Base-by-base conservation (phyloP, 2,888 invertebrate species). In the Leptopilina myrica region DNA sequence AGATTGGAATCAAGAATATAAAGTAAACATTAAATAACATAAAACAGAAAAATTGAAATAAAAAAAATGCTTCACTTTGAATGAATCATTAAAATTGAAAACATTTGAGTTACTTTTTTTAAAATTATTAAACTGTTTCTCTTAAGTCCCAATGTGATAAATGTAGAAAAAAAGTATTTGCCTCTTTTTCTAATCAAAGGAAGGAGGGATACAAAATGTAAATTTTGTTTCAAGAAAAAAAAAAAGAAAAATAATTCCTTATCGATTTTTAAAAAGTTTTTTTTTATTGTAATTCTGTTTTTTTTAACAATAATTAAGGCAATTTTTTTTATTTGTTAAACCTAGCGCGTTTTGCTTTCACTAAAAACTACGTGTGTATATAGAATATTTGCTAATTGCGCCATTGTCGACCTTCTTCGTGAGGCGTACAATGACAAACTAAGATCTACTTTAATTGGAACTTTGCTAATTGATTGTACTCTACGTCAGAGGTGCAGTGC, bases 391-490 rank as follows among this genome's bases (percentile, higher is more conserved):
- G 77, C 75, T 78, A 76, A 64, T 76, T 75, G 53, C n/a, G n/a
- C n/a, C 73, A 73, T 53, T 53, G 56, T 33, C 53, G 73, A 56
- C 73, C 53, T 33, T 73, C 53, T 33, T 73, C 53, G 6, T 56
- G 53, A 73, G 33, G 26, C 26, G n/a, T 53, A 20, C 20, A 43
- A 64, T 73, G 76, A 78, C 76, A 69, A 84, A 76, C 83, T 83
- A 82, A 80, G 76, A 80, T 84, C 88, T 85, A 87, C 79, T 85
- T 85, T 86, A 86, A 89, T 87, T 88, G 88, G 86, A 89, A 89
- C 87, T 90, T 89, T 87, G 80, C 88, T 89, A 88, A 89, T 87
- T 88, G 87, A 90, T 91, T 90, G 90, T 90, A 90, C 89, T 89
- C 89, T 89, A 89, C 86, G 88, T 90, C 88, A 88, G 87, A 88